A percentile compares a stretch with the other conserved stretches of the same genome.
Evolutionary conservation across 2,797 vertebrate genomes (phyloP).

Genomic region (Sebastes baramenuke): DNA sequence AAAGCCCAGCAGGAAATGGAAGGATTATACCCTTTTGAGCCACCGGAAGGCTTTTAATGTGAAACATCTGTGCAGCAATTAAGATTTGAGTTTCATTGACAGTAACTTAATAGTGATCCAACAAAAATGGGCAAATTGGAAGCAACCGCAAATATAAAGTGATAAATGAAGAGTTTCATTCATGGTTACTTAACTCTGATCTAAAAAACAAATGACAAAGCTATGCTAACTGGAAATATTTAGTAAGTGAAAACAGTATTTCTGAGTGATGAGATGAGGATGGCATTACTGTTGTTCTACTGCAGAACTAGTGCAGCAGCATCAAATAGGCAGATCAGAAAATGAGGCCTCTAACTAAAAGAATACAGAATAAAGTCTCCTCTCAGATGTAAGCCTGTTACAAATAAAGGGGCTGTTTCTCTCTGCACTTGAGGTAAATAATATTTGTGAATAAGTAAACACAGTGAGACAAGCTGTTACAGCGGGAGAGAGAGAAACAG

Average conservation of each 20-base stretch:
- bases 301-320: not conserved
- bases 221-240: not conserved
- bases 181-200: not conserved
- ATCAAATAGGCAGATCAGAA: not conserved
- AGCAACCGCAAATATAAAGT: not conserved
- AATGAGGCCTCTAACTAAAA: not conserved
- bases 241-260: not conserved
- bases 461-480: slow-evolving; percentile 2
- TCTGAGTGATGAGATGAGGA: not conserved
- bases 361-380: not conserved
- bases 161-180: not conserved
- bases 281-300: not conserved
- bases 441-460: not conserved
- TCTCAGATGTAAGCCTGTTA: not conserved
- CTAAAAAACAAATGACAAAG: too few species aligned
- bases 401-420: not conserved
- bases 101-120: not conserved
- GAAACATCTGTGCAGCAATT: too few species aligned
- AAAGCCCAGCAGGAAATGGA: too few species aligned
- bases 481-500: not conserved
- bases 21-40: too few species aligned
- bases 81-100: not conserved
- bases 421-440: not conserved
- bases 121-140: not conserved
- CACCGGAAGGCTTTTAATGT: too few species aligned